phyloP scores from a whole-genome alignment of 1,140 invertebrate genomes.

The Calycopis cecrops region DNA sequence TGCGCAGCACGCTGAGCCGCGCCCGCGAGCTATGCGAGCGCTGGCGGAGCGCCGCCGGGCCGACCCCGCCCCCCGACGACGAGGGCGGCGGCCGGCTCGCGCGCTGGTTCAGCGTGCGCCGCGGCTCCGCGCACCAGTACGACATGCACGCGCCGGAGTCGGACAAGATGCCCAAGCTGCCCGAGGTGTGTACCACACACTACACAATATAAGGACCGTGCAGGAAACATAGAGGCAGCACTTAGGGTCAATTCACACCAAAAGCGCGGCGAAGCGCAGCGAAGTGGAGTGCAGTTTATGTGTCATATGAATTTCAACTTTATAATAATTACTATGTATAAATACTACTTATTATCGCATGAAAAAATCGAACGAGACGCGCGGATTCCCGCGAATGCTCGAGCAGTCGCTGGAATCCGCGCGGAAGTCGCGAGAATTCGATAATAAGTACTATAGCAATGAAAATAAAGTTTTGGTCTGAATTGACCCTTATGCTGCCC shows the following conservation, averaged over 20 bases:
- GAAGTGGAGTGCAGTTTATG: too few species aligned
- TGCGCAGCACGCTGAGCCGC: slow-evolving; percentile 82
- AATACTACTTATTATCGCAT: background rate
- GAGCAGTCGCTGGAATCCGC: too few species aligned
- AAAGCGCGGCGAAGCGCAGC: too few species aligned
- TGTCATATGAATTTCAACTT: too few species aligned
- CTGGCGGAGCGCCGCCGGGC: slow-evolving; percentile 77
- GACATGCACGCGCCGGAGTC: slow-evolving; percentile 77
- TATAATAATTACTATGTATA: too few species aligned
- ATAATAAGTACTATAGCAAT: too few species aligned
- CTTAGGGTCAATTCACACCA: too few species aligned
- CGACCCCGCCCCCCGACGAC: slow-evolving; percentile 76
- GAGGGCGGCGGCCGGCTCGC: slow-evolving; percentile 82
- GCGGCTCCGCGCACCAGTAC: slow-evolving; percentile 87
- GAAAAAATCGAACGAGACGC: too few species aligned
- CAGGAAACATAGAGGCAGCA: too few species aligned
- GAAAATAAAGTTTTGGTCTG: background rate
- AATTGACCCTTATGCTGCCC: background rate
- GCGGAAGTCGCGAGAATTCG: too few species aligned
- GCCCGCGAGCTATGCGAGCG: slow-evolving; percentile 82
- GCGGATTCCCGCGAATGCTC: too few species aligned
- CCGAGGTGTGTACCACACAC: slow-evolving; percentile 72
- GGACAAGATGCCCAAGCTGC: slow-evolving; percentile 84
- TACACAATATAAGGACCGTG: background rate
- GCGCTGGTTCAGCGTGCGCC: slow-evolving; percentile 89